These are phyloP conservation scores for Phallusia fumigata DNA, from an alignment of 23 tunicate species.

Conservation along the genomic window DNA sequence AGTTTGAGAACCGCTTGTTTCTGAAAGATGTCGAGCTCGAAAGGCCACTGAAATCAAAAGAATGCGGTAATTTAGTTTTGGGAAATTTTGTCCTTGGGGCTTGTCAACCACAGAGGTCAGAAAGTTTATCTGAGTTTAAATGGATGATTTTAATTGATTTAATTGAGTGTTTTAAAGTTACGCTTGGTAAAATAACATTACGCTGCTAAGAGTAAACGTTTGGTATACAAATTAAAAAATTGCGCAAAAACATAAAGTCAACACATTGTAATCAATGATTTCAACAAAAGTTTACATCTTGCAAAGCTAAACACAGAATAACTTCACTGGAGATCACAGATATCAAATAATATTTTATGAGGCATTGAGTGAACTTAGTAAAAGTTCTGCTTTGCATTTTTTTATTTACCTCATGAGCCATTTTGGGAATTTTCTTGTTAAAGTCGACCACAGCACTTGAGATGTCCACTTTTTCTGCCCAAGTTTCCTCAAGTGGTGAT, in stretches of 20 bases:
- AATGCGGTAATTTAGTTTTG: neutral
- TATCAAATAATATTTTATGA: no score
- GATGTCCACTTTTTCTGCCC: constrained; percentile 79
- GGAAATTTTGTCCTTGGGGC: neutral
- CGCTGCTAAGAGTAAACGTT: no score
- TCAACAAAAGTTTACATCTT: no score
- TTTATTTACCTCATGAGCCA: constrained; percentile 74
- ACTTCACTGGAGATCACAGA: no score
- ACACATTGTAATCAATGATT: no score
- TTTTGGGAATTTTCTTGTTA: constrained; percentile 60
- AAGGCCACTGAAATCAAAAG: constrained; percentile 76
- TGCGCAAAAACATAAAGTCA: no score
- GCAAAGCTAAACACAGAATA: no score
- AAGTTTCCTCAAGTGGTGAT: constrained; percentile 25
- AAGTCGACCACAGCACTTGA: constrained; percentile 49
- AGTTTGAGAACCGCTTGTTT: constrained; percentile 79
- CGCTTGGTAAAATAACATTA: no score
- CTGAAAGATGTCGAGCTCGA: constrained; percentile 91
- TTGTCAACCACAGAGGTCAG: no score
- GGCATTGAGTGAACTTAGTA: no score
- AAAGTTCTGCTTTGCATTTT: no score
- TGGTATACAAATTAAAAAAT: no score
- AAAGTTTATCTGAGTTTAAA: neutral
- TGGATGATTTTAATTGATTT: neutral
- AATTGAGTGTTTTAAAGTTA: neutral